Evolutionary conservation across 1,140 invertebrate species (phyloP), one percentile per base, ranked within the genome.

Genomic region (Metaphire vulgaris): DNA sequence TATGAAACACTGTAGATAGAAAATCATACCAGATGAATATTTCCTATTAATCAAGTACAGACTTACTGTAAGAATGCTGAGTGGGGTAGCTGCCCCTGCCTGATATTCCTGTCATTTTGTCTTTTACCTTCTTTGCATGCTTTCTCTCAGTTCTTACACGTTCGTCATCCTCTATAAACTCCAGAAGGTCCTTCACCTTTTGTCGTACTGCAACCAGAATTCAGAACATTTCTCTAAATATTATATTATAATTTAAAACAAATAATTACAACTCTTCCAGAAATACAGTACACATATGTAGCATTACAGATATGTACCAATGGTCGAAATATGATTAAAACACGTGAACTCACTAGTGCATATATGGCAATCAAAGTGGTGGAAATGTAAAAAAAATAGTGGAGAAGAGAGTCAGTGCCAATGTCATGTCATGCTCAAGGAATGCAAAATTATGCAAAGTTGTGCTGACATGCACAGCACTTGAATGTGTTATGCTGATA

Each of bases 151-250:
- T 73, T n/a, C 34, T 31, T n/a, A 73, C 15, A 6, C 41, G 32
- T 26, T 73, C 72, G 1, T 34, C 34, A 34, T 73, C 72, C 28
- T 73, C 31, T 21, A 73, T 14, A 1, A 73, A 28, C 26, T 73
- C 32, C 12, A 73, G 21, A 0, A 73, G 12, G 21, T 73, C 72
- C n/a, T 73, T 73, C 0, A 73, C 72, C 31, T 73, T 73, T 30
- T 73, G 72, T n/a, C 72, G 33, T 1, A 73, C 72, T 73, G 34
- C n/a, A 56, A 73, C 33, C 41, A 56, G 21, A 56, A 56, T n/a
- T n/a, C n/a, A n/a, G n/a, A n/a, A n/a, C n/a, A n/a, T n/a, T n/a
- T n/a, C n/a, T n/a, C n/a, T n/a, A n/a, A n/a, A n/a, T n/a, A n/a
- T n/a, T n/a, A n/a, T n/a, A n/a, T n/a, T n/a, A n/a, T n/a, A n/a